Base-by-base conservation (phyloP, 2,888 invertebrate species). In the Ephialtes manifestator region DNA sequence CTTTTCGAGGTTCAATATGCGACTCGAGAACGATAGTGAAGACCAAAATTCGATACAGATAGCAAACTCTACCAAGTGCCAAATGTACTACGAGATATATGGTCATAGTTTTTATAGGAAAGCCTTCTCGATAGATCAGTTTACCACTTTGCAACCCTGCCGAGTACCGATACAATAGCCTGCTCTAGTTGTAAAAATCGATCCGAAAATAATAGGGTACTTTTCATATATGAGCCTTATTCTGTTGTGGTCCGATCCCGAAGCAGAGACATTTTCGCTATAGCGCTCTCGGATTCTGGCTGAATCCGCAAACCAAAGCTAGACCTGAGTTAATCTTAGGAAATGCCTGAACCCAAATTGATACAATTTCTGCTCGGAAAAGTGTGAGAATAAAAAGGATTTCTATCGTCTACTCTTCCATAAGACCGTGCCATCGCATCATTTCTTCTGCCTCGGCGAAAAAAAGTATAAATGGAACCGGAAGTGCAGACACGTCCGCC, bases 131-230 rank as follows among this genome's bases (percentile, higher is more conserved):
- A 51, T 51, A 31, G 75, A 75, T 75, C 74, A 18, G 63, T 75
- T 75, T 75, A 51, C 48, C 63, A 63, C 31, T 63, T 75, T 48
- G 15, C 51, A 63, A 51, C 51, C 46, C 60, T 11, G 58, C 60
- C 43, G 55, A 58, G 72, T 72, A 58, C 43, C 43, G 55, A 72
- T 58, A 58, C 58, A 28, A 28, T 39, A 20, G 39, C n/a, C n/a
- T 31, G 15, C 15, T 28, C 60, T n/a, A 7, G 15, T 24, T 68
- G 71, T 35, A 51, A 51, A 81, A 77, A 87, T 74, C 84, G 81
- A 86, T 83, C 74, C 76, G 72, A 39, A 15, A 71, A 58, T 75
- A 68, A 72, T 75, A 82, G 55, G 53, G 39, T 58, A 55, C 39
- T 18, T 48, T 43, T 18, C 65, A 24, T 24, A 24, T 24, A 24